Evolutionary conservation across 2,888 invertebrate species (phyloP), one percentile per base, ranked within the genome.

Genomic region (Drosophila differens): DNA sequence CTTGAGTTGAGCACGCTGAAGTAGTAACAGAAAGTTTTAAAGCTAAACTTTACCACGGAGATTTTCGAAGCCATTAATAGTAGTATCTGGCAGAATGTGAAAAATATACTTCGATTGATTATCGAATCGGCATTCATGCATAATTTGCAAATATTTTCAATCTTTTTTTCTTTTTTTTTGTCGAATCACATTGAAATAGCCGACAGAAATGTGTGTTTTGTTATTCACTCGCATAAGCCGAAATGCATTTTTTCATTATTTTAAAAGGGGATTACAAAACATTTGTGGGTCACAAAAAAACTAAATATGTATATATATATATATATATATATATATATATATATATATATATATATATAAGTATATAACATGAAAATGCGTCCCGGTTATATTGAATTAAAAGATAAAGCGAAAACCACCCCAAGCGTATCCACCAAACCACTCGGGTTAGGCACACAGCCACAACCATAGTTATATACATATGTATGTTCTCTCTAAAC

Each of bases 211-310:
- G 59, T 75, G 25, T 47, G 53, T 59, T 72, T 68, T 39, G 30
- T 35, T 60, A 28, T 49, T 65, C 60, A 68, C 49, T 44, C 52
- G 75, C 52, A 79, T 59, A 65, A 64, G 76, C 62, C 66, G 28
- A 70, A 72, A 73, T 73, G 39, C 51, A 66, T 37, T 71, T 66
- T 72, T 84, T 79, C 84, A 89, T 85, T 89, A 85, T 76, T 79
- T 76, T 78, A 82, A 86, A 85, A 89, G 89, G 84, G 77, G 82
- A 89, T 85, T 84, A 81, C 76, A 63, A 69, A 85, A 81, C 76
- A 81, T 64, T 54, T 67, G 41, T 70, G 47, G 22, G 4, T 9
- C 16, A 47, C 7, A 47, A 47, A 25, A 25, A 47, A 22, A 47
- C 47, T 22, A 25, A 16, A 47, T 19, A 39, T 4, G 4, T n/a